Conservation (phyloP, 2,888 invertebrate genomes). For the Chrysolina americana region DNA sequence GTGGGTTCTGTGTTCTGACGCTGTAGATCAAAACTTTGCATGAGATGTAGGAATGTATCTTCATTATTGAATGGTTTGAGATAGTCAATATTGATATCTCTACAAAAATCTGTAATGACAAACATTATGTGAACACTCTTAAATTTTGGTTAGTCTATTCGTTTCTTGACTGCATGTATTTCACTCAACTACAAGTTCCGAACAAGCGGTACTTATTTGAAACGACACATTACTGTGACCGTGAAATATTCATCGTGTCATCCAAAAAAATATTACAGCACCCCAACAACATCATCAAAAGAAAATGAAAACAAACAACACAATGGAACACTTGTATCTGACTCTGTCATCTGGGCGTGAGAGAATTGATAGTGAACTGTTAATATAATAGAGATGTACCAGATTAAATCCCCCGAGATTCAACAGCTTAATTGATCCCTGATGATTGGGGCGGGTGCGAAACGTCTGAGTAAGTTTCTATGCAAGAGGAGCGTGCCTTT, state of each 20-base stretch:
- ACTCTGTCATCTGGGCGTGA: slow-evolving; percentile 31
- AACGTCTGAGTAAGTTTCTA: slow-evolving; percentile 58
- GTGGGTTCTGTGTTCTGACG: too few species aligned
- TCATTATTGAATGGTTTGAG: too few species aligned
- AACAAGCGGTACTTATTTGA: too few species aligned
- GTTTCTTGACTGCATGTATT: too few species aligned
- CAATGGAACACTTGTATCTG: slow-evolving; percentile 37
- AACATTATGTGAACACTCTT: too few species aligned
- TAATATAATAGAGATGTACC: slow-evolving; percentile 49
- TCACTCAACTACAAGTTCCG: too few species aligned
- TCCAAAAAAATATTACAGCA: slow-evolving; percentile 19
- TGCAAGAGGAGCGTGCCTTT: slow-evolving; percentile 30
- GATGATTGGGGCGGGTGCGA: slow-evolving; percentile 66
- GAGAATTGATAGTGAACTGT: slow-evolving; percentile 43
- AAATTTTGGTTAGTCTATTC: too few species aligned
- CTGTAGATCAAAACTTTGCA: too few species aligned
- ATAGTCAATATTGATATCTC: too few species aligned
- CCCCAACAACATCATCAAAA: slow-evolving; percentile 35
- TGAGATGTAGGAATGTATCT: too few species aligned
- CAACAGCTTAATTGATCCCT: slow-evolving; percentile 66
- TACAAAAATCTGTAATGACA: too few species aligned
- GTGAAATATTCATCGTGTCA: background rate
- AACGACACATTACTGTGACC: background rate
- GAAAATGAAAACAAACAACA: slow-evolving; percentile 40
- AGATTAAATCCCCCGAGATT: slow-evolving; percentile 47